Conservation (phyloP, 1,140 invertebrate species). For the Drosophila kurseongensis region DNA sequence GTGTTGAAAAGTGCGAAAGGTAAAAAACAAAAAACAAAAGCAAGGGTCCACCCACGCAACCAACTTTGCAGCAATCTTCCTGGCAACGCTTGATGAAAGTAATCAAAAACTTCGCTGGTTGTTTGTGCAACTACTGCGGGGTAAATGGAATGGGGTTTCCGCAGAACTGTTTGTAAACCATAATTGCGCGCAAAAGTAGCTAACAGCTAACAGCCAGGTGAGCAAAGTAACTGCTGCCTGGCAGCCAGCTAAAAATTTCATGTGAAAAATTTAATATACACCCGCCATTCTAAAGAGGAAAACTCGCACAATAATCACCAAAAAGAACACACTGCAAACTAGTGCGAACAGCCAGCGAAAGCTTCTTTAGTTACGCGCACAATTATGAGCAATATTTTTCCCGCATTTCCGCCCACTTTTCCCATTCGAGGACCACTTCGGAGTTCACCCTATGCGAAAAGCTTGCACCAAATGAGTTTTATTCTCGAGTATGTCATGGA, state of each 20-base stretch:
- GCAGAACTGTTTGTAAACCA: slow-evolving; percentile 70
- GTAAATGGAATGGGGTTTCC: slow-evolving; percentile 15
- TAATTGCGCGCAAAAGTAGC: slow-evolving; percentile 75
- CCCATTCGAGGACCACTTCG: slow-evolving; percentile 29
- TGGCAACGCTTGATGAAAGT: slow-evolving; percentile 62
- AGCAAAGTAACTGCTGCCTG: slow-evolving; percentile 26
- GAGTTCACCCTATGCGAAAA: slow-evolving; percentile 22
- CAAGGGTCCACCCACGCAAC: slow-evolving; percentile 15
- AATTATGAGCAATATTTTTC: slow-evolving; percentile 61
- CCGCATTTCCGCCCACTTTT: slow-evolving; percentile 15
- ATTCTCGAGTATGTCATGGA: slow-evolving; percentile 52
- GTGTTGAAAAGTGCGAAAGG: slow-evolving; percentile 5
- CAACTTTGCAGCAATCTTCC: slow-evolving; percentile 20
- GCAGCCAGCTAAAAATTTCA: slow-evolving; percentile 45
- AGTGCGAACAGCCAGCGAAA: slow-evolving; percentile 45
- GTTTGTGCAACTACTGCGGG: slow-evolving; percentile 66
- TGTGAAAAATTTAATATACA: slow-evolving; percentile 64
- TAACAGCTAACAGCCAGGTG: slow-evolving; percentile 52
- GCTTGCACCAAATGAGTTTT: slow-evolving; percentile 49
- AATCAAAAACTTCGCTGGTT: slow-evolving; percentile 68
- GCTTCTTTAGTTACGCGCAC: slow-evolving; percentile 50
- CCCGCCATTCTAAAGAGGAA: background rate
- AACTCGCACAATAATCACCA: slow-evolving; percentile 34
- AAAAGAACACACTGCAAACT: slow-evolving; percentile 37
- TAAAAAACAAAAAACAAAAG: background rate